phyloP scores from a whole-genome alignment of 1,140 invertebrate genomes.

The Drosophila rufa region DNA sequence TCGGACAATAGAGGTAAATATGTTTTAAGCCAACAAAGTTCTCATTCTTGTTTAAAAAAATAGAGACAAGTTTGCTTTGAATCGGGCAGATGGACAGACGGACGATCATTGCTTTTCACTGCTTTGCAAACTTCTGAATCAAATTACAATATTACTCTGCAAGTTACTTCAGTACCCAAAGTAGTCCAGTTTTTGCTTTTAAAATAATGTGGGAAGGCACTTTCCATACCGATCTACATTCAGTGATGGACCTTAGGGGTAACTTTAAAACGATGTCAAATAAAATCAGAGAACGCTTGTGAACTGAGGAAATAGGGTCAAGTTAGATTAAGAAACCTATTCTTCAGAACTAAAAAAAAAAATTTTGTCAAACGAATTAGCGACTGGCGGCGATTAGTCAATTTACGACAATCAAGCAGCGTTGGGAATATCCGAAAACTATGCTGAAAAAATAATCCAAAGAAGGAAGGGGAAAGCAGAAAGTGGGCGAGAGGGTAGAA shows the following conservation, averaged over 20 bases:
- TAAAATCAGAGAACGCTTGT: neutral
- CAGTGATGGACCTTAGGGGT: neutral
- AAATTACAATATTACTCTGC: too few relatives aligned
- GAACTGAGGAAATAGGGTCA: too few relatives aligned
- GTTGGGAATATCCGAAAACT: slow-evolving; percentile 28
- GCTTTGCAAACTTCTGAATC: too few relatives aligned
- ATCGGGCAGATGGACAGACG: too few relatives aligned
- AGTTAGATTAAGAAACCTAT: neutral
- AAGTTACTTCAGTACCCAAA: too few relatives aligned
- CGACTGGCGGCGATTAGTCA: neutral
- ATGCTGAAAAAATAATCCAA: slow-evolving; percentile 17
- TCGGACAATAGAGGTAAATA: too few relatives aligned
- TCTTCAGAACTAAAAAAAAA: too few relatives aligned
- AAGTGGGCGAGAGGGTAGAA: slow-evolving; percentile 4
- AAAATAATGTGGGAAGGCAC: neutral
- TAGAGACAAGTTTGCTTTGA: too few relatives aligned
- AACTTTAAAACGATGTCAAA: neutral
- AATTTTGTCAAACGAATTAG: neutral
- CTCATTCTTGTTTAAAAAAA: too few relatives aligned
- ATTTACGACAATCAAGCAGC: slow-evolving; percentile 18
- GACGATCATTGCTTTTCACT: too few relatives aligned
- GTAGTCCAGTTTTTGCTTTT: too few relatives aligned
- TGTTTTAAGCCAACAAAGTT: too few relatives aligned
- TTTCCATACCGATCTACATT: neutral
- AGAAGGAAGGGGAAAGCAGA: neutral